phyloP scores from a whole-genome alignment of 1,140 invertebrate genomes.

The Drosophila seguyi region DNA sequence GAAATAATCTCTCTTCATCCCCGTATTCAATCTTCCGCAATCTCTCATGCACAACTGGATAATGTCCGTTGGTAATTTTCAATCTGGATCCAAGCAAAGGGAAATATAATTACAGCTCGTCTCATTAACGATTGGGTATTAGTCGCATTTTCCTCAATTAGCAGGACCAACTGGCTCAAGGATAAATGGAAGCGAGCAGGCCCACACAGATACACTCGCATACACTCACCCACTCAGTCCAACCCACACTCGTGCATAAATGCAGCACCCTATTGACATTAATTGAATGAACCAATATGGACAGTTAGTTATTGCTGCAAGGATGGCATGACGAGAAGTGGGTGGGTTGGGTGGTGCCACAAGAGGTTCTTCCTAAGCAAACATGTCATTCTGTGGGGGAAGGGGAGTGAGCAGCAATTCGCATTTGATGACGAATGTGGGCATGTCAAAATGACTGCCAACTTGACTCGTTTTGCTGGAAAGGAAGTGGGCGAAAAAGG shows the following conservation, averaged over 20 bases:
- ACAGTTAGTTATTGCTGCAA: constrained; percentile 58
- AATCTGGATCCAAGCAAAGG: constrained; percentile 15
- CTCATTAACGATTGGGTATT: constrained; percentile 60
- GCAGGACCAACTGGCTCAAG: constrained; percentile 52
- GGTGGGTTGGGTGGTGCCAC: not conserved
- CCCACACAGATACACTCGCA: not conserved
- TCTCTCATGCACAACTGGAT: not conserved
- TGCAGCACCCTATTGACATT: constrained; percentile 65
- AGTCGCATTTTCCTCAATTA: constrained; percentile 59
- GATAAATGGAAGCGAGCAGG: constrained; percentile 9
- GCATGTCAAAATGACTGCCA: constrained; percentile 31
- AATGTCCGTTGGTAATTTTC: constrained; percentile 22
- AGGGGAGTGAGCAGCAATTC: not conserved
- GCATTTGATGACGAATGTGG: constrained; percentile 39
- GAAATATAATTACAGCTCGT: constrained; percentile 56
- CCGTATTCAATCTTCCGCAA: constrained; percentile 14
- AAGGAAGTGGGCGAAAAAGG: not conserved
- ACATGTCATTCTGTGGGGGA: constrained; percentile 39
- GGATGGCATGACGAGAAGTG: not conserved
- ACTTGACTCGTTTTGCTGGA: constrained; percentile 7
- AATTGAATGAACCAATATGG: constrained; percentile 74
- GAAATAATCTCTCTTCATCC: not conserved
- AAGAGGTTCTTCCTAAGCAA: constrained; percentile 21
- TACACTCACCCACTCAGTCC: not conserved
- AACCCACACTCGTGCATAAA: constrained; percentile 13